phyloP scores from a whole-genome alignment of 2,888 invertebrate species.

The Bombylius major region DNA sequence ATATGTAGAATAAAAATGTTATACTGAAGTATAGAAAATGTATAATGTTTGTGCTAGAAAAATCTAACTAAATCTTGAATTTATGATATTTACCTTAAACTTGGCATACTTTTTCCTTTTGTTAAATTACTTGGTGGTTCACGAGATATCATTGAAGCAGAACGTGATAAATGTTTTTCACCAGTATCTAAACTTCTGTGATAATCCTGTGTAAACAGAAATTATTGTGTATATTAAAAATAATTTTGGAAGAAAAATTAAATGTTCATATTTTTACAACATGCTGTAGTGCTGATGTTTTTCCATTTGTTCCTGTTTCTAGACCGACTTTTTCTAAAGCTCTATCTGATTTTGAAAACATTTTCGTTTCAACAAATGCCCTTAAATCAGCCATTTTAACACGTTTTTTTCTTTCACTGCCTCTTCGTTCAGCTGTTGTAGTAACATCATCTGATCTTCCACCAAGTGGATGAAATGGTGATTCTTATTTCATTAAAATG shows the following conservation, averaged over 20 bases:
- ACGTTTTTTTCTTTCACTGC: slow-evolving; percentile 74
- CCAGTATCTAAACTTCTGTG: slow-evolving; percentile 72
- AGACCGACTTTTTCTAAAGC: slow-evolving; percentile 80
- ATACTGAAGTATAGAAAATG: too few relatives aligned
- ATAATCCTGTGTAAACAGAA: slow-evolving; percentile 48
- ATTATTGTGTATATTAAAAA: slow-evolving; percentile 4
- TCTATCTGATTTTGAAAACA: slow-evolving; percentile 83
- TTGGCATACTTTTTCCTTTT: slow-evolving; percentile 95
- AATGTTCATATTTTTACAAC: slow-evolving; percentile 39
- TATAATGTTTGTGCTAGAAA: too few relatives aligned
- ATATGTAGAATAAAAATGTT: too few relatives aligned
- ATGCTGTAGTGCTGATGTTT: slow-evolving; percentile 47
- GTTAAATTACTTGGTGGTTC: slow-evolving; percentile 58
- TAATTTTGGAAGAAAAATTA: slow-evolving; percentile 15
- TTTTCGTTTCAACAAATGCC: slow-evolving; percentile 83
- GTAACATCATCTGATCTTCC: slow-evolving; percentile 12
- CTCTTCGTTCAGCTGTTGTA: slow-evolving; percentile 41
- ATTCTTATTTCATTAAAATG: slow-evolving; percentile 7
- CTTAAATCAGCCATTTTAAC: slow-evolving; percentile 87
- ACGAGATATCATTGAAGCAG: slow-evolving; percentile 54
- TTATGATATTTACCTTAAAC: slow-evolving; percentile 57
- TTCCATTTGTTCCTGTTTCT: slow-evolving; percentile 39
- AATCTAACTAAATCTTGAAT: too few relatives aligned
- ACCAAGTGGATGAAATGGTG: slow-evolving; percentile 9
- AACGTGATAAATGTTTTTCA: slow-evolving; percentile 60